A percentile compares a stretch with the other conserved stretches of the same genome.
These are phyloP conservation scores for Hypolimnas misippus DNA, from an alignment of 2,888 invertebrate genomes.

Conservation along the genomic window DNA sequence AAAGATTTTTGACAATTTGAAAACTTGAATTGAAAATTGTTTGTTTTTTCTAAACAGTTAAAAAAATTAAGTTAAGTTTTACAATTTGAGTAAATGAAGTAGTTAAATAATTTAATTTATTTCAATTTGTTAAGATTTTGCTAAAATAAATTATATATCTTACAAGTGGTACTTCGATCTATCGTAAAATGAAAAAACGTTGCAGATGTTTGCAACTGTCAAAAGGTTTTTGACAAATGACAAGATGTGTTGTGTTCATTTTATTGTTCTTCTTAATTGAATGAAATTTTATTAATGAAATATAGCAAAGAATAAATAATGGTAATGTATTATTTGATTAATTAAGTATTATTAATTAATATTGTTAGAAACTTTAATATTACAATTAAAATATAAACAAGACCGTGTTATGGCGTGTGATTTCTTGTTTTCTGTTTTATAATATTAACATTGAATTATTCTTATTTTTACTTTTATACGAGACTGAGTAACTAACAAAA, in stretches of 20 bases:
- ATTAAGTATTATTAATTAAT: too few relatives aligned
- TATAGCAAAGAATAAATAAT: too few relatives aligned
- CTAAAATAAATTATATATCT: neutral
- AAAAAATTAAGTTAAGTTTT: neutral
- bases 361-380: too few relatives aligned
- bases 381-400: neutral
- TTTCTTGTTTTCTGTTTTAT: too few relatives aligned
- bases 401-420: neutral
- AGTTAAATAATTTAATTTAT: too few relatives aligned
- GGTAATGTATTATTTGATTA: too few relatives aligned
- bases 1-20: neutral
- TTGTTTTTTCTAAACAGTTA: neutral
- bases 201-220: constrained; percentile 11
- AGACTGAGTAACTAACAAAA: too few relatives aligned
- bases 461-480: too few relatives aligned
- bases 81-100: too few relatives aligned
- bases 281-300: too few relatives aligned
- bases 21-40: neutral
- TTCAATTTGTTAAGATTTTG: neutral
- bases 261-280: too few relatives aligned
- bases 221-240: constrained; percentile 14
- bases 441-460: too few relatives aligned
- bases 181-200: constrained; percentile 12
- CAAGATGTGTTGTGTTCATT: neutral
- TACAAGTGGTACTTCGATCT: neutral